Base-by-base conservation (phyloP, 1,140 invertebrate species). In the Thrips palmi region DNA sequence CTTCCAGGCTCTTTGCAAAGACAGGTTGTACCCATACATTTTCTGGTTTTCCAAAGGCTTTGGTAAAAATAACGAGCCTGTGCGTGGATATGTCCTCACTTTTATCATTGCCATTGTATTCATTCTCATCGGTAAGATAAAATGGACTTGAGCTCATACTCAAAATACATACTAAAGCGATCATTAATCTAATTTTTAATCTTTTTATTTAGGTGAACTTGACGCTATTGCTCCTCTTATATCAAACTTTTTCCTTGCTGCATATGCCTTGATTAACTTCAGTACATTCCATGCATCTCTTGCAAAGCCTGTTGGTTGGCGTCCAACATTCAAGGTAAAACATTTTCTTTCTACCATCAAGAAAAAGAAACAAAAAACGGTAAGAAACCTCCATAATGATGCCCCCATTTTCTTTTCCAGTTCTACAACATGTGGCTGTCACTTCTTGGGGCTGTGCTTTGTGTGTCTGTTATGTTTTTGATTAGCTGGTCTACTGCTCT, bases 341-440 rank as follows among this genome's bases (percentile, higher is more conserved):
- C 5, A 12, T 22, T 39, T 27, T 32, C 21, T 2, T 37, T 36
- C 17, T 6, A 20, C 15, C 15, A 40, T 17, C 18, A 12, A 36
- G 25, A 12, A 34, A 7, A 8, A 38, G 8, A 7, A 33, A 33
- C 7, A 33, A 7, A 12, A 12, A 27, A 27, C 24, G 24, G 12
- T 27, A 12, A 7, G 24, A 12, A 27, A 27, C 24, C 7, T 7
- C 7, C 7, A 27, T 27, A 12, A 27, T 12, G 24, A 27, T 27
- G 7, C 12, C 12, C 24, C 24, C 7, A 12, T 27, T 27, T 27
- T 27, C 24, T 52, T 41, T 75, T 75, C 45, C 59, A 86, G 74
- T 87, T 82, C 58, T 97, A 93, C 60, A 94, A 91, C 55, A 89
- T 85, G 75, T 96, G 89, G 91, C 60, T 94, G 17, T 92, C 86